Base-by-base conservation (phyloP, 2,113 vertebrate species). In the Rissa tridactyla region DNA sequence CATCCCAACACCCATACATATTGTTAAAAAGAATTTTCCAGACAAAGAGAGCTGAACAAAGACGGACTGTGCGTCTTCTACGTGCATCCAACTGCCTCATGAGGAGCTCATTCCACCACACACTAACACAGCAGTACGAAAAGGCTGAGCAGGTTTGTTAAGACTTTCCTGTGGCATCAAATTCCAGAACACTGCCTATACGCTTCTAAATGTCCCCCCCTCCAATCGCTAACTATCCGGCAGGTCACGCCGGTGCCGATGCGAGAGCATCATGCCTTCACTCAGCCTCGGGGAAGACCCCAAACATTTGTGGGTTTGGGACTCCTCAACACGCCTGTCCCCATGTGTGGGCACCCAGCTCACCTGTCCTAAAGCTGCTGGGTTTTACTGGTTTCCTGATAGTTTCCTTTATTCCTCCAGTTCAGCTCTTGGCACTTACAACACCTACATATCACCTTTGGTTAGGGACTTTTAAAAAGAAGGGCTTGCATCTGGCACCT, bases 171-270 rank as follows among this genome's bases (percentile, higher is more conserved):
- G 19, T 54, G 61, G 29, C 22, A 87, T 13, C 11, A 30, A 60
- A 72, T 15, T 44, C 47, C 30, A 75, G 38, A 93, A 58, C 25
- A 36, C 30, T 38, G 15, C 10, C n/a, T 13, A 21, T 9, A 23
- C 18, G 34, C 10, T 79, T 40, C 17, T n/a, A 9, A 49, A 57
- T 23, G 29, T 16, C 27, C 15, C 19, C 47, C 19, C 5, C 22
- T 20, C 65, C 10, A 26, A 62, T 2, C 16, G 42, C 16, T 32
- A 54, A 15, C 5, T 8, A 27, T 4, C 11, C 4, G 2, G 40
- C 0, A 2, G 66, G 30, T 49, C 49, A 14, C 1, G 1, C 10
- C 1, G 3, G 25, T 26, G 60, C 46, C 0, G 0, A 3, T 23
- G 38, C 0, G 2, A n/a, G 54, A 82, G 38, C 60, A 34, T 29